These are phyloP conservation scores for Harpalus rufipes DNA, from an alignment of 2,888 invertebrate genomes.

Conservation along the genomic window DNA sequence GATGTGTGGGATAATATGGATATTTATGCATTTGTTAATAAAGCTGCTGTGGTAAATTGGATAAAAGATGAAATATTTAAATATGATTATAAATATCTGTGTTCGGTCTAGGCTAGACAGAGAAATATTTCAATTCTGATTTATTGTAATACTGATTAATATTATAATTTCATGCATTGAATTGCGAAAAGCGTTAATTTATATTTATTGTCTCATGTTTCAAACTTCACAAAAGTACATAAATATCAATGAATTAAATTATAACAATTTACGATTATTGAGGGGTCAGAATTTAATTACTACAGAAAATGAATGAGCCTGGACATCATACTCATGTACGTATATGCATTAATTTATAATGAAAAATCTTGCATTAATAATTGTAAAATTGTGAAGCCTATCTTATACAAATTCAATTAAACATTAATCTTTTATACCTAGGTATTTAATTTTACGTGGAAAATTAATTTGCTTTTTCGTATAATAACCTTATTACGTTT, in stretches of 20 bases:
- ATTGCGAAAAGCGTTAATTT: constrained; percentile 14
- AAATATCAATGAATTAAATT: constrained; percentile 5
- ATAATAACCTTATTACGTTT: too few relatives aligned
- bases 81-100: not conserved
- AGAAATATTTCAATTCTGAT: constrained; percentile 14
- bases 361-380: too few relatives aligned
- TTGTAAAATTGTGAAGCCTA: too few relatives aligned
- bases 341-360: not conserved
- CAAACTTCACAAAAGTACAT: not conserved
- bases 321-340: not conserved
- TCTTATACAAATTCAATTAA: too few relatives aligned
- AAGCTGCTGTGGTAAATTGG: constrained; percentile 2
- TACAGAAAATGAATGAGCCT: not conserved
- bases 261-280: not conserved
- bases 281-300: constrained; percentile 3
- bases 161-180: constrained; percentile 23
- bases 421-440: too few relatives aligned
- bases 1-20: too few relatives aligned
- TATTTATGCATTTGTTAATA: not conserved
- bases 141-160: constrained; percentile 11
- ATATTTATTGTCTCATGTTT: constrained; percentile 10
- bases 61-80: not conserved
- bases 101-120: not conserved
- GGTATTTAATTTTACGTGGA: too few relatives aligned
- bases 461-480: too few relatives aligned